Evolutionary conservation across 2,113 vertebrate species (phyloP).

Genomic region (Ceyx cyanopectus): DNA sequence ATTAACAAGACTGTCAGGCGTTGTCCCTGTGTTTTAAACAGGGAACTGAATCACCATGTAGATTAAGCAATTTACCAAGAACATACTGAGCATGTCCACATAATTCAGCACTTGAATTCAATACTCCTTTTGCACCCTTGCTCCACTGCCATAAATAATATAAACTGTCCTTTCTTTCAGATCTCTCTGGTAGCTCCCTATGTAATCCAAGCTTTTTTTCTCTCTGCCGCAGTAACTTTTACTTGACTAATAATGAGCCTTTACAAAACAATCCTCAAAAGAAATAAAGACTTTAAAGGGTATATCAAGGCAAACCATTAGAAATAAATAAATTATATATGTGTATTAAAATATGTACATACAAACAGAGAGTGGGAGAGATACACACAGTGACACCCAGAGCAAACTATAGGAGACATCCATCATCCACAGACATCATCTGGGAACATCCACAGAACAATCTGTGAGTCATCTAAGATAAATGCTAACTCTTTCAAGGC

Average conservation of each 20-base stretch:
- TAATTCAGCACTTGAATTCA: not conserved
- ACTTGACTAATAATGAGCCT: not conserved
- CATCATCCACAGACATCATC: not conserved
- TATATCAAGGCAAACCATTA: not conserved
- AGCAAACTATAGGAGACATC: not conserved
- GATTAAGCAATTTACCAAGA: not conserved
- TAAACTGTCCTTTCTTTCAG: not conserved
- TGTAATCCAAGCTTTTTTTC: not conserved
- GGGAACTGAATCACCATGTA: not conserved
- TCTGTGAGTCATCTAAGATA: slow-evolving; percentile 25
- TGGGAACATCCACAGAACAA: not conserved
- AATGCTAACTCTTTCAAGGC: slow-evolving; percentile 38
- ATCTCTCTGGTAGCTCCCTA: not conserved
- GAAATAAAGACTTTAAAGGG: not conserved
- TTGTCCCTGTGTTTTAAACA: not conserved
- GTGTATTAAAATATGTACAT: not conserved
- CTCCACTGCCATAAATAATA: not conserved
- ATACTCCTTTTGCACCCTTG: not conserved
- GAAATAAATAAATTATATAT: not conserved
- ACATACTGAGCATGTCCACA: not conserved
- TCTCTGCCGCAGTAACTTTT: not conserved
- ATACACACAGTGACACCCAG: not conserved
- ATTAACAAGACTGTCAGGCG: not conserved
- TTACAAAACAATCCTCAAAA: not conserved
- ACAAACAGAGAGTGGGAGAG: not conserved